A percentile compares a stretch with the other conserved stretches of the same genome.
phyloP scores from a whole-genome alignment of 2,888 invertebrate species.

The Synanthedon andrenaeformis region DNA sequence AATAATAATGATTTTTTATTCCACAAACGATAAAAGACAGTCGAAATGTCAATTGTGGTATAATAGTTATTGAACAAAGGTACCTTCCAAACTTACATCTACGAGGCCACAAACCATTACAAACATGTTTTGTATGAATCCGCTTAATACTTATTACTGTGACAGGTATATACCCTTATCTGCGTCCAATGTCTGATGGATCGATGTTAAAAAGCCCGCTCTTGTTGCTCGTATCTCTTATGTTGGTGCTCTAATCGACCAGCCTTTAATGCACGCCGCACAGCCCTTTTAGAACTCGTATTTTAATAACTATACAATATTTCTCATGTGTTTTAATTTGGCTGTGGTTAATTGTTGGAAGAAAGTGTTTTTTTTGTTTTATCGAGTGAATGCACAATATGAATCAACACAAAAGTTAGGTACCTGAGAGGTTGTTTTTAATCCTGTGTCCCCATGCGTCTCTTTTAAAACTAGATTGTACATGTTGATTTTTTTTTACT shows the following conservation, averaged over 20 bases:
- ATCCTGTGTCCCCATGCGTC: no score
- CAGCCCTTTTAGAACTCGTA: conserved; percentile 29
- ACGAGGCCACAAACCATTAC: conserved; percentile 21
- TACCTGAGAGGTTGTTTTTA: no score
- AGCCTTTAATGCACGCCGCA: conserved; percentile 38
- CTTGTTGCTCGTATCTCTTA: conserved; percentile 37
- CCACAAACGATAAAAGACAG: no score
- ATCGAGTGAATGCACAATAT: no score
- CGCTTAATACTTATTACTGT: conserved; percentile 53
- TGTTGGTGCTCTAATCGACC: conserved; percentile 35
- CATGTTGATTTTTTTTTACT: no score
- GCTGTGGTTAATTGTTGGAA: background rate
- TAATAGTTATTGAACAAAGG: no score
- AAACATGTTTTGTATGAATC: conserved; percentile 26
- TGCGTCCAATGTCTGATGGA: conserved; percentile 48
- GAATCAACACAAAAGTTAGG: no score
- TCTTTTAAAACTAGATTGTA: no score
- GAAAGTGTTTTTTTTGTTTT: background rate
- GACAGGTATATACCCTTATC: conserved; percentile 57
- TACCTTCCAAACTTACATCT: conserved; percentile 1
- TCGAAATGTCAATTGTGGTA: no score
- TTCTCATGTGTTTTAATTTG: background rate
- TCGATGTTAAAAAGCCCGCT: conserved; percentile 47
- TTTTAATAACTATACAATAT: conserved; percentile 9
- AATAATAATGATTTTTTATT: no score